phyloP scores from a whole-genome alignment of 2,113 vertebrate species.

The Protobothrops flavoviridis region DNA sequence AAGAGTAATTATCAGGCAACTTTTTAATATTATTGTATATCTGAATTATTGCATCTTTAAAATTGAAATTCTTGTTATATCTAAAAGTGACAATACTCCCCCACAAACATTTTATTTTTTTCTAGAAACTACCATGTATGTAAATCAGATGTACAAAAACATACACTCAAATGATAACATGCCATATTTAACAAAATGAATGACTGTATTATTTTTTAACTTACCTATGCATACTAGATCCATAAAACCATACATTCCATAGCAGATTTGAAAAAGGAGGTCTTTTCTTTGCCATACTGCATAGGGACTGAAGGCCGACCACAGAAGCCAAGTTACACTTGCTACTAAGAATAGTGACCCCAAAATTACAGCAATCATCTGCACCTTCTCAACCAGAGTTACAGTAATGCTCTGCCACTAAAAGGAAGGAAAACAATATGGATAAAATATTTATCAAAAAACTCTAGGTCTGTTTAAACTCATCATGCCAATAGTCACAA shows the following conservation, averaged over 20 bases:
- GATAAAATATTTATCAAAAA: constrained; percentile 60
- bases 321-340: constrained; percentile 94
- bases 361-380: constrained; percentile 94
- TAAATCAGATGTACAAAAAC: neutral
- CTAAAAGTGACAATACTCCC: neutral
- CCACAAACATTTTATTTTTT: neutral
- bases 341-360: constrained; percentile 93
- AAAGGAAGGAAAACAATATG: constrained; percentile 75
- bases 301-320: constrained; percentile 92
- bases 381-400: constrained; percentile 96
- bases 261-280: constrained; percentile 95
- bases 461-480: constrained; percentile 50
- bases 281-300: constrained; percentile 93
- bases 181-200: constrained; percentile 39
- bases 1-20: neutral
- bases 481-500: constrained; percentile 41
- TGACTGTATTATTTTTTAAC: constrained; percentile 61
- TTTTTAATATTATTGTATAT: neutral
- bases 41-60: neutral
- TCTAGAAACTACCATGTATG: neutral
- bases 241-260: constrained; percentile 98
- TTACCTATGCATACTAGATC: constrained; percentile 95
- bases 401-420: constrained; percentile 96
- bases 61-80: neutral
- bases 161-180: neutral